Conservation (phyloP, 2,113 vertebrate genomes). For the Seriola rivoliana region DNA sequence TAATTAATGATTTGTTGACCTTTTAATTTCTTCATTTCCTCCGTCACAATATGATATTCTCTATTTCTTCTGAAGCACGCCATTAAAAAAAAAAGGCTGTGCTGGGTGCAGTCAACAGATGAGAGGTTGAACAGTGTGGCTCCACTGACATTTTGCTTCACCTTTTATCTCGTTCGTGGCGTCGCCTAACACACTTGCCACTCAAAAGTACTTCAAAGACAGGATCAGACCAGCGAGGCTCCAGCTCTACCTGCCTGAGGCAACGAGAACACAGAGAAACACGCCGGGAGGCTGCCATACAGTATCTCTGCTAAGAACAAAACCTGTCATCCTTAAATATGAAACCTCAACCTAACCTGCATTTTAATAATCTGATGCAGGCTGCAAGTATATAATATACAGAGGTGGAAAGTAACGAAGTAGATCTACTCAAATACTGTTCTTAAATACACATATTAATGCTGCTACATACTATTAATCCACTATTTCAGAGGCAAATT, state of each 20-base stretch:
- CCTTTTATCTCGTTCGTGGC: slow-evolving; percentile 57
- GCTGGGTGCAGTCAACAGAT: not conserved
- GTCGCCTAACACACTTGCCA: slow-evolving; percentile 28
- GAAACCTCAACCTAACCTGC: not conserved
- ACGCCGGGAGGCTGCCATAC: not conserved
- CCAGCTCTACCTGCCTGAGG: slow-evolving; percentile 11
- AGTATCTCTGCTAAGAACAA: not conserved
- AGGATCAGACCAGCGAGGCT: not conserved
- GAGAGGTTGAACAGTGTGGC: slow-evolving; percentile 40
- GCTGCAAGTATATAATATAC: too few species aligned
- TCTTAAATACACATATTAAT: too few species aligned
- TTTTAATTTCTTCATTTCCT: not conserved
- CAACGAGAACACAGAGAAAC: not conserved
- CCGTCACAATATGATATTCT: not conserved
- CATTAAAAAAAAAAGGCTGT: not conserved
- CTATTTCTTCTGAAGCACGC: not conserved
- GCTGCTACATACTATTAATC: too few species aligned
- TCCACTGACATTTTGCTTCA: slow-evolving; percentile 66
- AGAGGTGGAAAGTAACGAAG: too few species aligned
- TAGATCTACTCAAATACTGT: too few species aligned
- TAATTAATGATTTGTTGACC: slow-evolving; percentile 5
- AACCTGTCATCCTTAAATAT: not conserved
- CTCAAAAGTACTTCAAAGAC: slow-evolving; percentile 55
- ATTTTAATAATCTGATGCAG: not conserved
- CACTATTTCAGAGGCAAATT: too few species aligned